Evolutionary conservation across 2,797 vertebrate genomes (phyloP).

Genomic region (Rallus crepitans): DNA sequence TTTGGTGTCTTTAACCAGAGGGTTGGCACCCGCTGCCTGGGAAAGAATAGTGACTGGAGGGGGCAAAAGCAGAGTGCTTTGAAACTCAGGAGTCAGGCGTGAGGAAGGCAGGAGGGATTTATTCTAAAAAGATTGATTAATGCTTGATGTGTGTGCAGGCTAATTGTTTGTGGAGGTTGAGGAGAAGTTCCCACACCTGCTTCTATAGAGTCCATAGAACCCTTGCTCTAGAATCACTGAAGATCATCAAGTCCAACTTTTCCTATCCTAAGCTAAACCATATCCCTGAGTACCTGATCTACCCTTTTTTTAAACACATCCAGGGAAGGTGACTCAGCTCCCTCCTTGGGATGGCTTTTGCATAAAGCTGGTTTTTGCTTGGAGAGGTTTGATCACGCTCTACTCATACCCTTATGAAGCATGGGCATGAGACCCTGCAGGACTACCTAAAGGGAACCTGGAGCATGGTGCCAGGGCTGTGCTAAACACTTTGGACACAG

Average conservation of each 20-base stretch:
- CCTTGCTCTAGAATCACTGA: background rate
- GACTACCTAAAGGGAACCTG: background rate
- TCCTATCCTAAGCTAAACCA: no score
- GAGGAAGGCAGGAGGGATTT: background rate
- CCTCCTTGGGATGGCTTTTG: background rate
- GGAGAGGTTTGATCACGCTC: accelerated
- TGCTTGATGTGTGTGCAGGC: accelerated
- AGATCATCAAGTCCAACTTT: no score
- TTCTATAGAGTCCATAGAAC: background rate
- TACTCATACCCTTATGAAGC: accelerated
- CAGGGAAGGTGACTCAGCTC: no score
- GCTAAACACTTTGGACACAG: background rate
- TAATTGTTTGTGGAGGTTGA: background rate
- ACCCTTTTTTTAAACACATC: no score
- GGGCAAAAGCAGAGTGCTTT: background rate
- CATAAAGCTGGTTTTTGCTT: background rate
- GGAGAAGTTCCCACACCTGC: background rate
- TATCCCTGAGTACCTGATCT: no score
- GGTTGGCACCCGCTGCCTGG: background rate
- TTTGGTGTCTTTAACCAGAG: background rate
- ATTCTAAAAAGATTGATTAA: background rate
- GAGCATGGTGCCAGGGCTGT: accelerated
- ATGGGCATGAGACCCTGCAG: background rate
- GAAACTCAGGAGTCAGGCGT: background rate
- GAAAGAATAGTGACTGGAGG: slow-evolving; percentile 2